Conservation (phyloP, 2,797 vertebrate species). For the Argentina silus region DNA sequence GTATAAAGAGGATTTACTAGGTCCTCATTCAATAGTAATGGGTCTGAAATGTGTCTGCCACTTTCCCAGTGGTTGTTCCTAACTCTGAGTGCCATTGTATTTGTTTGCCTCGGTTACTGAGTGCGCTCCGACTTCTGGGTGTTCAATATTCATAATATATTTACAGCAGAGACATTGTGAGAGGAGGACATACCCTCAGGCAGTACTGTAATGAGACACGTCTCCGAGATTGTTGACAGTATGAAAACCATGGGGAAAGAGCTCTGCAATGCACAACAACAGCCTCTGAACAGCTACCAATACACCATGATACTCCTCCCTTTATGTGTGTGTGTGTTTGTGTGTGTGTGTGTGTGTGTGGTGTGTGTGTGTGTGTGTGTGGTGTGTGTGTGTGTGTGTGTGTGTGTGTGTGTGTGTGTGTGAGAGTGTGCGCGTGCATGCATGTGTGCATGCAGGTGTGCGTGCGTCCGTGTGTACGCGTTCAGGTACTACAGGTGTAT, state of each 20-base stretch:
- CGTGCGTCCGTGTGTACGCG: background rate
- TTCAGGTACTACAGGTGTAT: background rate
- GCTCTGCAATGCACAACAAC: conserved; percentile 23
- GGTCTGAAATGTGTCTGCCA: background rate
- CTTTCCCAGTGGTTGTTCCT: background rate
- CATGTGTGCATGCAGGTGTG: background rate
- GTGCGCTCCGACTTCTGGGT: conserved; percentile 10
- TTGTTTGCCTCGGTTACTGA: conserved; percentile 6
- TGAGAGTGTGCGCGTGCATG: conserved; percentile 21
- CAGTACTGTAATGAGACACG: conserved; percentile 51
- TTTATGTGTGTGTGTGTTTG: background rate
- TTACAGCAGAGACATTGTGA: conserved; percentile 34
- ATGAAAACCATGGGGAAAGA: conserved; percentile 27
- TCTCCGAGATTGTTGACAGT: conserved; percentile 50
- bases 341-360: too few species aligned
- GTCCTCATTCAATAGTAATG: background rate
- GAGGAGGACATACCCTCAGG: conserved; percentile 43
- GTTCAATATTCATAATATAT: conserved; percentile 41
- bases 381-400: too few species aligned
- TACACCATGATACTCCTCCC: background rate
- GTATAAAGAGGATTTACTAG: too few species aligned
- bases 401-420: conserved; percentile 21
- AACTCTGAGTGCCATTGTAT: background rate
- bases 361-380: too few species aligned
- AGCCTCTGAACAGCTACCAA: background rate